A percentile compares a stretch with the other conserved stretches of the same genome.
Conservation (phyloP, 2,797 vertebrate species). For the Acrossocheilus fasciatus region DNA sequence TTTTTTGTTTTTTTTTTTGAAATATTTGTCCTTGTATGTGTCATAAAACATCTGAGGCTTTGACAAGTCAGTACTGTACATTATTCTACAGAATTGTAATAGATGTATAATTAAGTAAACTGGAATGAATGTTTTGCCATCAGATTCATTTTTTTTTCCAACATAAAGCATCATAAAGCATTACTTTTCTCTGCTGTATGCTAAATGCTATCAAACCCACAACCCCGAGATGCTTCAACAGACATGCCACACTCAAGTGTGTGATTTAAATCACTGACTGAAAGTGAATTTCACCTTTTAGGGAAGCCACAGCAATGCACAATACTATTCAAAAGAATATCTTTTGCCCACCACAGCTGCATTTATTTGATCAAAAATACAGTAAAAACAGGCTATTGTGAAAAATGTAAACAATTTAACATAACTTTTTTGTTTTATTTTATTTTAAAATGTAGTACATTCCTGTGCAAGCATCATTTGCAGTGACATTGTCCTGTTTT, state of each 20-base stretch:
- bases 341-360: neutral
- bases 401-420: neutral
- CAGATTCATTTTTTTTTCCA: neutral
- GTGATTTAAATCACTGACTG: neutral
- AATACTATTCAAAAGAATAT: neutral
- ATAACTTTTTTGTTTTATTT: neutral
- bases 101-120: slow-evolving; percentile 20
- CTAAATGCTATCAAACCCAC: neutral
- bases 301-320: neutral
- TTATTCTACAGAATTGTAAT: slow-evolving; percentile 33
- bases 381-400: neutral
- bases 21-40: slow-evolving; percentile 20
- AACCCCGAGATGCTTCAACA: neutral
- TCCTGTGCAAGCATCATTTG: neutral
- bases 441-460: neutral
- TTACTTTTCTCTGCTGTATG: neutral
- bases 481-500: neutral
- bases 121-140: neutral
- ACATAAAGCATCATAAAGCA: neutral
- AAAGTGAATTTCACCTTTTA: neutral
- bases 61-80: slow-evolving; percentile 40
- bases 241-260: neutral
- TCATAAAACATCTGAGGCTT: slow-evolving; percentile 23
- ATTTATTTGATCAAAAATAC: neutral
- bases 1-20: neutral